These are phyloP conservation scores for Cyphomyrmex costatus DNA, from an alignment of 1,140 invertebrate genomes.

Conservation along the genomic window DNA sequence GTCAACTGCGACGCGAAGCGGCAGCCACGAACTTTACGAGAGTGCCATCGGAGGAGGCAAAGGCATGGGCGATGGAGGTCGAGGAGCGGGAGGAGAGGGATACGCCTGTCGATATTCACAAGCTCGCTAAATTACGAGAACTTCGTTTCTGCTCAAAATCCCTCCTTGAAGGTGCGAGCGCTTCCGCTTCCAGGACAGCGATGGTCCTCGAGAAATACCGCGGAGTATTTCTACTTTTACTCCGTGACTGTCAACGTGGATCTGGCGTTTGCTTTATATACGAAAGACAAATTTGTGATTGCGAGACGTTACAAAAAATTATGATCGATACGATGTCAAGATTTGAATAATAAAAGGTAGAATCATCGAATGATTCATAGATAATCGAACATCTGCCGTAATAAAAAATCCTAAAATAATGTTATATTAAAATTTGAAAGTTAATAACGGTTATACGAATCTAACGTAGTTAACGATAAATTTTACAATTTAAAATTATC, in stretches of 20 bases:
- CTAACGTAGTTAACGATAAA: no score
- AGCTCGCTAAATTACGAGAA: conserved; percentile 66
- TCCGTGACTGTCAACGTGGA: conserved; percentile 19
- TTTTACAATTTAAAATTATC: no score
- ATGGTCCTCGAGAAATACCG: conserved; percentile 34
- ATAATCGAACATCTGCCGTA: neutral
- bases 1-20: conserved; percentile 62
- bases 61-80: neutral
- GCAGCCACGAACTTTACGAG: conserved; percentile 63
- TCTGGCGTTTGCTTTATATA: conserved; percentile 6
- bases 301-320: neutral
- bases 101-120: conserved; percentile 69
- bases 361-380: neutral
- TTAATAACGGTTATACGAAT: no score
- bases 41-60: neutral
- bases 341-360: neutral
- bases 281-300: conserved; percentile 27
- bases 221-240: conserved; percentile 30
- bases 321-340: neutral
- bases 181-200: conserved; percentile 41
- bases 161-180: conserved; percentile 50
- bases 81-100: neutral
- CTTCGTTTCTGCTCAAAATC: conserved; percentile 66
- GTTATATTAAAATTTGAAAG: neutral
- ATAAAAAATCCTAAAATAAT: neutral